Evolutionary conservation across 2,113 vertebrate genomes (phyloP).

Genomic region (Amblyornis subalaris): DNA sequence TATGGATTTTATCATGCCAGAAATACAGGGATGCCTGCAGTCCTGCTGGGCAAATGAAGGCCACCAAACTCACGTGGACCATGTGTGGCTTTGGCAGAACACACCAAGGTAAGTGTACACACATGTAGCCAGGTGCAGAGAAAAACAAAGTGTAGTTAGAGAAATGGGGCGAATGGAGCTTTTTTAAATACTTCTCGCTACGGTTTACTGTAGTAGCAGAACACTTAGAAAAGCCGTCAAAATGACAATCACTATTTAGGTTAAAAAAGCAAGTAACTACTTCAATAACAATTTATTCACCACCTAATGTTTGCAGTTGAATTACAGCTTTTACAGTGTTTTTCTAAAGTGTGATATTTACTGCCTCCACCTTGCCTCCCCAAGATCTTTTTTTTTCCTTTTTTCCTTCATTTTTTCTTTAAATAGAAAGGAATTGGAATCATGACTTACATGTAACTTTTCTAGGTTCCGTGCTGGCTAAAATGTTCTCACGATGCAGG

Average conservation of each 20-base stretch:
- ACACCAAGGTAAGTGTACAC: not conserved
- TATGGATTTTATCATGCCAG: not conserved
- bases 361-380: not conserved
- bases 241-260: conserved; percentile 35
- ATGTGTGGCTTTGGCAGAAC: not conserved
- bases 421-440: conserved; percentile 32
- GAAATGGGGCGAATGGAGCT: not conserved
- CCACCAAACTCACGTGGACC: rapidly evolving
- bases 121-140: not conserved
- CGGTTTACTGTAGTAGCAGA: not conserved
- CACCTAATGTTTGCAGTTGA: conserved; percentile 30
- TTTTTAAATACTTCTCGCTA: conserved; percentile 6
- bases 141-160: not conserved
- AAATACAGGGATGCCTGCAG: not conserved
- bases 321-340: conserved; percentile 38
- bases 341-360: conserved; percentile 23
- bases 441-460: conserved; percentile 78
- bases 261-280: conserved; percentile 42
- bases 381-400: not conserved
- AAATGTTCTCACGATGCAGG: conserved; percentile 72
- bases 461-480: conserved; percentile 75
- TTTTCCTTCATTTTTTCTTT: not conserved
- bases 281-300: conserved; percentile 36
- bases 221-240: conserved; percentile 17
- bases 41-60: not conserved